phyloP scores from a whole-genome alignment of 2,797 vertebrate genomes.

The Myoxocephalus aenaeus region DNA sequence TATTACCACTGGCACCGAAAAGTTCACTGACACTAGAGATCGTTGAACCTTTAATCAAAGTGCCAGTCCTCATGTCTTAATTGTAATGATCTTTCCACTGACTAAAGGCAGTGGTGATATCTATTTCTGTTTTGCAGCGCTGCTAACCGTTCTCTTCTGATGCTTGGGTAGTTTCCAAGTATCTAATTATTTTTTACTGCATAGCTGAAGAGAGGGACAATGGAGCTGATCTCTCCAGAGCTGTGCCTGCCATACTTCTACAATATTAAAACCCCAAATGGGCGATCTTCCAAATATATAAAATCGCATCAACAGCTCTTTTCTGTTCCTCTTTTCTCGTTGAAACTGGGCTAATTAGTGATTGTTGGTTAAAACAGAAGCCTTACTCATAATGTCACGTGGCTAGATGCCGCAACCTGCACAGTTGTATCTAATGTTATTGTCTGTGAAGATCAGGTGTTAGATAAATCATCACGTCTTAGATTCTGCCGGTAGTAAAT shows the following conservation, averaged over 20 bases:
- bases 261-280: slow-evolving; percentile 42
- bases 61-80: slow-evolving; percentile 8
- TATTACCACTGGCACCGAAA: slow-evolving; percentile 21
- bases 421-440: slow-evolving; percentile 2
- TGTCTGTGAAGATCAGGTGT: neutral
- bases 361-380: slow-evolving; percentile 17
- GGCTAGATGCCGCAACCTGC: slow-evolving; percentile 2
- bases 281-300: slow-evolving; percentile 49
- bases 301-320: slow-evolving; percentile 26
- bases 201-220: slow-evolving; percentile 49
- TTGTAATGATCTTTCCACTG: slow-evolving; percentile 30
- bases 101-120: slow-evolving; percentile 35
- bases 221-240: slow-evolving; percentile 43
- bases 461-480: slow-evolving; percentile 19
- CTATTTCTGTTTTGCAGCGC: slow-evolving; percentile 36
- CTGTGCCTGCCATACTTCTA: slow-evolving; percentile 41
- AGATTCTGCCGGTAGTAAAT: slow-evolving; percentile 23
- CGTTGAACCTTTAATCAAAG: slow-evolving; percentile 51
- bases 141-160: slow-evolving; percentile 41
- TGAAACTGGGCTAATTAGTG: slow-evolving; percentile 32
- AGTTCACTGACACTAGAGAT: neutral
- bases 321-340: slow-evolving; percentile 12
- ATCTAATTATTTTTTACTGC: slow-evolving; percentile 63
- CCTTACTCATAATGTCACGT: neutral
- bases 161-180: slow-evolving; percentile 58